phyloP scores from a whole-genome alignment of 2,888 invertebrate species.

The Eupithecia dodoneata region DNA sequence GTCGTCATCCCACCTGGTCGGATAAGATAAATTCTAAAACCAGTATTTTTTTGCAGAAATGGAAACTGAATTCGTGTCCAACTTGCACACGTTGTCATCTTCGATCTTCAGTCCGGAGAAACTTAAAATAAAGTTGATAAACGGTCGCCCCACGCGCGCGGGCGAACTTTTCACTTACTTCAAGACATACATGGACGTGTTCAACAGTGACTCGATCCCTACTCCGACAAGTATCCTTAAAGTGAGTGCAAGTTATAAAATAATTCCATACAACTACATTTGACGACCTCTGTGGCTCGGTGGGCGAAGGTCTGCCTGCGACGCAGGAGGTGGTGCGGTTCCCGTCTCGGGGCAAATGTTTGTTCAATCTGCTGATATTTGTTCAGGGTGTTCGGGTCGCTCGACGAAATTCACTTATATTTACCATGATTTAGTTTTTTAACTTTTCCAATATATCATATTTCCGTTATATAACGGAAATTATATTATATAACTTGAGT shows the following conservation, averaged over 20 bases:
- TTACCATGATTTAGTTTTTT: too few species aligned
- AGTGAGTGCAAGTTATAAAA: conserved; percentile 68
- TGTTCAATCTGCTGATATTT: too few species aligned
- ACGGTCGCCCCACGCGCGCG: conserved; percentile 94
- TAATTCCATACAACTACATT: conserved; percentile 45
- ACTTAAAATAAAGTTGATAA: conserved; percentile 94
- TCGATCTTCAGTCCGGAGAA: conserved; percentile 92
- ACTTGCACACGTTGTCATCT: conserved; percentile 91
- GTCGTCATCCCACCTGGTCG: too few species aligned
- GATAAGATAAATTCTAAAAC: neutral
- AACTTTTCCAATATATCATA: too few species aligned
- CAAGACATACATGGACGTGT: conserved; percentile 96
- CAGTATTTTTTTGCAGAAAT: conserved; percentile 85
- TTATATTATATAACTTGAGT: too few species aligned
- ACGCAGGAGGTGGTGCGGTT: too few species aligned
- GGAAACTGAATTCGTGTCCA: conserved; percentile 91
- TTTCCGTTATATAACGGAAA: too few species aligned
- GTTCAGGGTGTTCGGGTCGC: too few species aligned
- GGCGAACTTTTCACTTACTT: conserved; percentile 96
- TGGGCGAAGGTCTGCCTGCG: too few species aligned
- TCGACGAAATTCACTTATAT: too few species aligned
- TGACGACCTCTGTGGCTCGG: too few species aligned
- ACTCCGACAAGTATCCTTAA: conserved; percentile 97
- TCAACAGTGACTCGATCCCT: conserved; percentile 96
- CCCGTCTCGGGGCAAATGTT: too few species aligned